A percentile compares a stretch with the other conserved stretches of the same genome.
Evolutionary conservation across 2,113 vertebrate species (phyloP).

Genomic region (Nettapus auritus): DNA sequence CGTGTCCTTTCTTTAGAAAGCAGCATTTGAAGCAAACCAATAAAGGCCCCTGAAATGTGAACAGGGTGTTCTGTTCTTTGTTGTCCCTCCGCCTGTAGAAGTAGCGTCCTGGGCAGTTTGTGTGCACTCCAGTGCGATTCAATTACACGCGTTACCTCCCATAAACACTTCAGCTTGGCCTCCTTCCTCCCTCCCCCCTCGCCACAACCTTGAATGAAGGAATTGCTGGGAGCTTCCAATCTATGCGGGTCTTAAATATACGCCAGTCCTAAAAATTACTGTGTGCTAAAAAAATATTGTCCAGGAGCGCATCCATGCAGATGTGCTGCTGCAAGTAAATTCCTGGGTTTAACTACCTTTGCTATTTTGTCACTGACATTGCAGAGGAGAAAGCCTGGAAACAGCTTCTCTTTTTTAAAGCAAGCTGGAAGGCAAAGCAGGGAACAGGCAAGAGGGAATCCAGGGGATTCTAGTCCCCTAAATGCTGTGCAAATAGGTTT

Average conservation of each 20-base stretch:
- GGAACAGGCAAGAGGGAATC: neutral
- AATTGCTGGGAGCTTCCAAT: neutral
- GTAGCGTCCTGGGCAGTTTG: neutral
- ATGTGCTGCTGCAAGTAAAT: neutral
- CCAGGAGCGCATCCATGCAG: neutral
- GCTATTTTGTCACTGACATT: neutral
- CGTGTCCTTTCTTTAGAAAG: constrained; percentile 31
- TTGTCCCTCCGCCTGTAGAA: neutral
- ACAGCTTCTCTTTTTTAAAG: neutral
- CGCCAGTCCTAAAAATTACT: neutral
- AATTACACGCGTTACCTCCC: neutral
- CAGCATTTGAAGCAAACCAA: constrained; percentile 25
- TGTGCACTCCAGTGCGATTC: neutral
- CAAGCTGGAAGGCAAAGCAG: neutral
- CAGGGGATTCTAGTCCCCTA: neutral
- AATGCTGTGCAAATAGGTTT: neutral
- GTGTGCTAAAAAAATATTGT: neutral
- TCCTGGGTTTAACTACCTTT: neutral
- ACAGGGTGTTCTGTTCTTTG: neutral
- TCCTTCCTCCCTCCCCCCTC: neutral
- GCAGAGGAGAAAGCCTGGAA: neutral
- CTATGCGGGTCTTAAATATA: neutral
- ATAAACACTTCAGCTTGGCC: neutral
- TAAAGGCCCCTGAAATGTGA: neutral
- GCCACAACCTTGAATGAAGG: neutral